Evolutionary conservation across 2,113 vertebrate species (phyloP).

Genomic region (Python bivittatus): DNA sequence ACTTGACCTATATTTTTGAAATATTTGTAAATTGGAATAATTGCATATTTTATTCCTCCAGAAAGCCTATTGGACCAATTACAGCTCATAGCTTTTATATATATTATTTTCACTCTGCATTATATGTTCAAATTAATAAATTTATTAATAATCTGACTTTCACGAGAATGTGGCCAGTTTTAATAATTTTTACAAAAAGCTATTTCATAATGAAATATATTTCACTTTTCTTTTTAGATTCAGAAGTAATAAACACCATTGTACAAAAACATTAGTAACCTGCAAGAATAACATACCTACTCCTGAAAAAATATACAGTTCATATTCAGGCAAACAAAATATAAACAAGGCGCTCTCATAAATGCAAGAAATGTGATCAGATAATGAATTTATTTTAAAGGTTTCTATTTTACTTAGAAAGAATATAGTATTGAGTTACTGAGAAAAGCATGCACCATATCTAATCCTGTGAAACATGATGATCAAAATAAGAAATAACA

Average conservation of each 20-base stretch:
- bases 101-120: not conserved
- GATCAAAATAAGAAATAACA: not conserved
- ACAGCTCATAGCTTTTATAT: not conserved
- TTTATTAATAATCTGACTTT: not conserved
- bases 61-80: not conserved
- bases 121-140: conserved; percentile 11
- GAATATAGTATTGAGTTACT: not conserved
- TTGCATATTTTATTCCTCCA: conserved; percentile 16
- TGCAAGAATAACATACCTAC: not conserved
- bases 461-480: not conserved
- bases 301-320: not conserved
- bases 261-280: not conserved
- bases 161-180: not conserved
- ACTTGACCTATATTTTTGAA: conserved; percentile 5
- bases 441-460: not conserved
- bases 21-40: conserved; percentile 18
- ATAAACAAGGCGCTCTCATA: not conserved
- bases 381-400: conserved; percentile 2
- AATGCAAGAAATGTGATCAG: not conserved
- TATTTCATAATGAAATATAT: not conserved
- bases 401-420: not conserved
- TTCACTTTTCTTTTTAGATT: not conserved
- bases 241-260: not conserved
- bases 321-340: not conserved
- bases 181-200: not conserved